phyloP scores from a whole-genome alignment of 1,140 invertebrate species.

The Ctenoplectra terminalis region DNA sequence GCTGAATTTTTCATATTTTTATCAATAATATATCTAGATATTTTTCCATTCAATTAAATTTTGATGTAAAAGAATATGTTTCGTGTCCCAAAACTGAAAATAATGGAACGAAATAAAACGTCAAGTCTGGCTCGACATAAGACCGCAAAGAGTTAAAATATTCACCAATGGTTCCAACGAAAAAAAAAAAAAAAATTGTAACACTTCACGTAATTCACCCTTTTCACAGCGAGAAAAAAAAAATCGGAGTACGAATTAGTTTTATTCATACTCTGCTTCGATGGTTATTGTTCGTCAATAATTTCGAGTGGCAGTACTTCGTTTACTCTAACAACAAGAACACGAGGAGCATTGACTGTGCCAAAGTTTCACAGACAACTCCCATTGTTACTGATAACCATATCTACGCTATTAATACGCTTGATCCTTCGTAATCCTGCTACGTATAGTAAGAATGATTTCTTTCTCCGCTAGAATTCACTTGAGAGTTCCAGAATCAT shows the following conservation, averaged over 20 bases:
- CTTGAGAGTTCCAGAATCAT: neutral
- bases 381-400: neutral
- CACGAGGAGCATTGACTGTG: neutral
- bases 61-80: too few species aligned
- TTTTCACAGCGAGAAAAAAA: neutral
- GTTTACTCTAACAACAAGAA: neutral
- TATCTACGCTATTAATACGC: neutral
- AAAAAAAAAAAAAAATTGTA: too few species aligned
- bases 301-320: neutral
- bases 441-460: neutral
- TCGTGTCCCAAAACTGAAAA: too few species aligned
- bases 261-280: too few species aligned
- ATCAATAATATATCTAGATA: too few species aligned
- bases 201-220: neutral
- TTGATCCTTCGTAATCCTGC: neutral
- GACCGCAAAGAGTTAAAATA: too few species aligned
- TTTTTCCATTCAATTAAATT: too few species aligned
- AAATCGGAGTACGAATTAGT: neutral
- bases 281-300: neutral
- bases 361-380: neutral
- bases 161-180: too few species aligned
- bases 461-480: neutral
- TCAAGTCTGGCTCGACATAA: too few species aligned
- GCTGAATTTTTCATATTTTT: too few species aligned
- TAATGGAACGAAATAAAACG: too few species aligned